Base-by-base conservation (phyloP, 2,113 vertebrate species). In the Lates calcarifer region DNA sequence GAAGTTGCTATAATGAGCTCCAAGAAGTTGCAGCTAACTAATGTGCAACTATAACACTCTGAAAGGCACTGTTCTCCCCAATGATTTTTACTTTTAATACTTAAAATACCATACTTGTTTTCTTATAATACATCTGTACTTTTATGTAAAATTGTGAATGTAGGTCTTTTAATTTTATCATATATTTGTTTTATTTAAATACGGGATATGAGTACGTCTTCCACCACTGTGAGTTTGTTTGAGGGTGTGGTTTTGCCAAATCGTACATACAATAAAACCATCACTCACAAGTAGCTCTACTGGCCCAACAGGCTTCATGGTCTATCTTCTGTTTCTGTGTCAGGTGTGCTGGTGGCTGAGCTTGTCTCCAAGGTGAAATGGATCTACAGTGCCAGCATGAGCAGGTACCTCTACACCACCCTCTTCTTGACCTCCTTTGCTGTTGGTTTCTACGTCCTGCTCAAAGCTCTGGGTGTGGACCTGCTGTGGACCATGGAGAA, bases 401-500 rank as follows among this genome's bases (percentile, higher is more conserved):
- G 77, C 84, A 80, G n/a, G 13, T 99, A 99, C 78, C 80, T 96
- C 86, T 91, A 93, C 86, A 86, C 95, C 26, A 97, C 97, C 3
- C 20, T 96, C 77, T 96, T 96, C 94, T 93, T 99, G 84, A 96
- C 97, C 53, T 93, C 93, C 83, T 98, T n/a, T n/a, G n/a, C n/a
- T n/a, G n/a, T 97, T 0, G 96, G 31, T 97, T 99, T 92, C n/a
- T 99, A 98, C 83, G 81, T 98, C 61, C 90, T 98, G 77, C 95
- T 99, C 22, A 95, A 92, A 78, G 84, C 45, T 0, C 15, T 98
- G 0, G 97, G 96, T 0, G 97, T 99, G 67, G 98, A 99, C 90
- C 95, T 99, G 81, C 95, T 99, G 37, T 99, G 98, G 98, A 98
- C 98, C 0, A 82, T 99, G 87, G 97, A 97, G 84, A 98, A 95